Base-by-base conservation (phyloP, 2,113 vertebrate species). In the Clarias gariepinus region DNA sequence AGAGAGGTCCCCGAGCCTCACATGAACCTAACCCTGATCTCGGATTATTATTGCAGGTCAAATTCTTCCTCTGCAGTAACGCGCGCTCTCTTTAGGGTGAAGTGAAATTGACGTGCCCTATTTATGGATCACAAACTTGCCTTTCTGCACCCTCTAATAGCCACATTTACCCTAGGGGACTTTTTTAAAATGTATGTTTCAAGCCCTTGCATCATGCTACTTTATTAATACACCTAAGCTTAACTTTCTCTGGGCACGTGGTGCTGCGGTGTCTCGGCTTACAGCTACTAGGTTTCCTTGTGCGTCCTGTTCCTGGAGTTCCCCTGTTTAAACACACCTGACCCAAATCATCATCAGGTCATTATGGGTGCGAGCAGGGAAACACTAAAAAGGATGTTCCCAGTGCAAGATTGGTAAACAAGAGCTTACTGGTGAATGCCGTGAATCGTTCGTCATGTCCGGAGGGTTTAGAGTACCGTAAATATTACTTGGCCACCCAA, bases 121-220 rank as follows among this genome's bases (percentile, higher is more conserved):
- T 57, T 68, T 66, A 6, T 53, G 60, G 36, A 28, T 57, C 11
- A 16, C 53, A 53, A 47, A 13, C 83, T 78, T 19, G 58, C 23
- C 60, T 69, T 47, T 69, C 36, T 0, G 71, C 53, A 30, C 55
- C 33, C 66, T 6, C 11, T 81, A 41, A 81, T 41, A 74, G 33
- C 57, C 52, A 28, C 68, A 36, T 86, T 73, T 74, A 60, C 60
- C 57, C 36, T 11, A 21, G 2, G 19, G 55, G 55, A 69, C 1
- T n/a, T 82, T 18, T 83, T 83, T 86, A 23, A 68, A 82, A 71
- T 61, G n/a, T 78, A 79, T 57, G 79, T 90, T 88, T 81, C 89
- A 88, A n/a, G 64, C 30, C 19, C 64, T 89, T 89, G 82, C 88
- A 85, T 89, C 88, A 87, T 85, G 30, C 82, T 82, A 21, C 64